phyloP scores from a whole-genome alignment of 1,140 invertebrate species.

The Aporrectodea caliginosa region DNA sequence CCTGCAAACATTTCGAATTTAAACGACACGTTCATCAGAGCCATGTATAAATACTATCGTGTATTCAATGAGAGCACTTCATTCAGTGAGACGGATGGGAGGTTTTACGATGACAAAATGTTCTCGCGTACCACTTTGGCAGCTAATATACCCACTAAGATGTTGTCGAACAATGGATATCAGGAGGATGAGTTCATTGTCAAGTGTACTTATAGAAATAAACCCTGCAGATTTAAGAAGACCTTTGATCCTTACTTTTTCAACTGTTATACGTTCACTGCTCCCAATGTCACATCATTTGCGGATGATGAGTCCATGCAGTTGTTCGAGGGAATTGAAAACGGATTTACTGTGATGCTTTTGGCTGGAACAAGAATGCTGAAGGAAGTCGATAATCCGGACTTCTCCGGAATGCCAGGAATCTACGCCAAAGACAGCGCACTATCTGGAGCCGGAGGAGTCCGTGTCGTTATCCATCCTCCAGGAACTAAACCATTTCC shows the following conservation, averaged over 20 bases:
- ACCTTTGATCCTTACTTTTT: slow-evolving; percentile 10
- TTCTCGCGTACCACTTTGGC: neutral
- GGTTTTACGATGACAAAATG: neutral
- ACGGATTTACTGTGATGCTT: neutral
- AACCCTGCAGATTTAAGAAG: slow-evolving; percentile 10
- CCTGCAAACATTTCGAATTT: no score
- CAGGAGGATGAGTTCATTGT: neutral
- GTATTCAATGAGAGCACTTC: neutral
- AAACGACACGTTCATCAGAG: neutral
- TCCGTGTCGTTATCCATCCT: slow-evolving; percentile 8
- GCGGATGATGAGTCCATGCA: neutral
- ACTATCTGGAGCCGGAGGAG: neutral
- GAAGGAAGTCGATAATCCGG: neutral
- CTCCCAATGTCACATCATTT: neutral
- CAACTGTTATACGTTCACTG: slow-evolving; percentile 17
- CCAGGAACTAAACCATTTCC: neutral
- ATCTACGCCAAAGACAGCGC: neutral
- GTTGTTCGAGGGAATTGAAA: neutral
- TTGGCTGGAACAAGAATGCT: neutral
- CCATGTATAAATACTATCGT: neutral
- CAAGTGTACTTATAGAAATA: neutral
- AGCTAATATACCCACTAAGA: neutral
- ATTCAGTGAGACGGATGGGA: neutral
- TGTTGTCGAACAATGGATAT: neutral
- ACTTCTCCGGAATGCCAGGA: neutral